Conservation (phyloP, 2,797 vertebrate species). For the Epinephelus coioides region DNA sequence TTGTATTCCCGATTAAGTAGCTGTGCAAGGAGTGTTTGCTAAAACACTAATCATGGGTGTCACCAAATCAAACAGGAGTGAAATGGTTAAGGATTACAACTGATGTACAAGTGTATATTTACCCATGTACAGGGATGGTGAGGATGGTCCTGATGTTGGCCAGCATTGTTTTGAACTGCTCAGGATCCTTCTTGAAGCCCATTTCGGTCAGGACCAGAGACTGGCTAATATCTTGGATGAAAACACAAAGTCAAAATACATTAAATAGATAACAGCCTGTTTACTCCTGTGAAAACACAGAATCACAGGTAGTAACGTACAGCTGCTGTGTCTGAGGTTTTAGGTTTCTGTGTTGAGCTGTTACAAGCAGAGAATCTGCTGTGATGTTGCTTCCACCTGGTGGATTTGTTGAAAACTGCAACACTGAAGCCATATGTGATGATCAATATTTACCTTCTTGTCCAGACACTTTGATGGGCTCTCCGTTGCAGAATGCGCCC, state of each 20-base stretch:
- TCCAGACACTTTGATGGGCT: constrained; percentile 89
- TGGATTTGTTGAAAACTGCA: constrained; percentile 53
- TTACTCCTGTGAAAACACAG: constrained; percentile 3
- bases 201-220: constrained; percentile 94
- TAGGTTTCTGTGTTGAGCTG: neutral
- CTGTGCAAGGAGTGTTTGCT: neutral
- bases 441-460: constrained; percentile 85
- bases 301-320: neutral
- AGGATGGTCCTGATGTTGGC: constrained; percentile 92
- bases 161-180: constrained; percentile 88
- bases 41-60: neutral
- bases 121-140: constrained; percentile 95
- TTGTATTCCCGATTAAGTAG: neutral
- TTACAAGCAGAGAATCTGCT: neutral
- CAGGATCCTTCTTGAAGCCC: constrained; percentile 89
- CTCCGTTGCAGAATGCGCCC: constrained; percentile 94
- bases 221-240: constrained; percentile 89
- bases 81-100: neutral
- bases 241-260: constrained; percentile 9
- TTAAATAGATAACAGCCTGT: neutral
- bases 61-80: neutral
- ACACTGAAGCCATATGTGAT: neutral
- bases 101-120: constrained; percentile 51
- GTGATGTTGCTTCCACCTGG: constrained; percentile 61
- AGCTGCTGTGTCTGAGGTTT: neutral